phyloP scores from a whole-genome alignment of 2,888 invertebrate species.

The Nemoura dubitans region DNA sequence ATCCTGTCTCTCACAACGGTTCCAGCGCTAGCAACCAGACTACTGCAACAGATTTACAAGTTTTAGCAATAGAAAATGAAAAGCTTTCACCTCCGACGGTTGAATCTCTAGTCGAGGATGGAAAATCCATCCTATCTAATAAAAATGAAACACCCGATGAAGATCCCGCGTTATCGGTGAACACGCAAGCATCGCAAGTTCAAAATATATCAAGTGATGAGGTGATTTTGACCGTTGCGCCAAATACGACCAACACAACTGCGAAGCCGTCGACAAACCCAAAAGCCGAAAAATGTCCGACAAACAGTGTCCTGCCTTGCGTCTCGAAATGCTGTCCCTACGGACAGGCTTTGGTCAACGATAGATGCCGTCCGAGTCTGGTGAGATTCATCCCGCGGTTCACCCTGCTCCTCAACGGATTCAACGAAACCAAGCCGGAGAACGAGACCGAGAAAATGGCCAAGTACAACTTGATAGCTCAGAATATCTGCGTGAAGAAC shows the following conservation, averaged over 20 bases:
- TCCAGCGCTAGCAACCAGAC: not conserved
- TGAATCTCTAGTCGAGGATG: not conserved
- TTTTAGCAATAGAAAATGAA: not conserved
- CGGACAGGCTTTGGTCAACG: constrained; percentile 61
- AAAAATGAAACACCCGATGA: not conserved
- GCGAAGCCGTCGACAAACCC: not conserved
- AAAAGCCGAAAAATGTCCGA: not conserved
- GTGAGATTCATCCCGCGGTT: constrained; percentile 59
- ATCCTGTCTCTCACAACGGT: not conserved
- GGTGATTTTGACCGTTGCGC: not conserved
- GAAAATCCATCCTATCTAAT: not conserved
- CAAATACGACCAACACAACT: not conserved
- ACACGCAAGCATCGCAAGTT: not conserved
- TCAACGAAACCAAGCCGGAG: constrained; percentile 60
- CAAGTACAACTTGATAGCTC: constrained; percentile 66
- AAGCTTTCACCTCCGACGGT: not conserved
- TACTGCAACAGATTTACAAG: not conserved
- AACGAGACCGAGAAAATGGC: constrained; percentile 61
- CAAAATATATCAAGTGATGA: not conserved
- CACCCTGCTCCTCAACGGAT: constrained; percentile 65
- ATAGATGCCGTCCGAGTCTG: constrained; percentile 54
- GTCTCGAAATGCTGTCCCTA: constrained; percentile 66
- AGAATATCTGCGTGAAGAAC: constrained; percentile 66
- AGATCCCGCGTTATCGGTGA: not conserved
- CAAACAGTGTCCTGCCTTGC: constrained; percentile 27